Conservation (phyloP, 2,113 vertebrate species). For the Myotis lucifugus region DNA sequence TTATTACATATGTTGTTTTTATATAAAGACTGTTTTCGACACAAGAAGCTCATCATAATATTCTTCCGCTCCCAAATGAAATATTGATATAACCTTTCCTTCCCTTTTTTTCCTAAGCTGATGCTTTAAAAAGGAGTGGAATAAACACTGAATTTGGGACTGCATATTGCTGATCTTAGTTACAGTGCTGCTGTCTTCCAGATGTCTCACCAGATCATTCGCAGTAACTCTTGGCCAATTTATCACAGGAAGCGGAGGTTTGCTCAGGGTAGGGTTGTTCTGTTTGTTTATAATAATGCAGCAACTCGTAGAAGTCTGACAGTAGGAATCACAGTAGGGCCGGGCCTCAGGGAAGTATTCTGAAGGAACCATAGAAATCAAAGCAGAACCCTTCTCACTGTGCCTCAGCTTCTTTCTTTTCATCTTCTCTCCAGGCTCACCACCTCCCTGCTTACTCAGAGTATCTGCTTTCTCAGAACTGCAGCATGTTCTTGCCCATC, state of each 20-base stretch:
- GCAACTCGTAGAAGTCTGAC: not conserved
- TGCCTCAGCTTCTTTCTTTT: not conserved
- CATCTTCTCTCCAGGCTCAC: not conserved
- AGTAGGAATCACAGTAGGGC: not conserved
- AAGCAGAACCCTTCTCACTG: not conserved
- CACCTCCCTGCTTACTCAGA: not conserved
- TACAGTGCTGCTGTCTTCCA: conserved; percentile 16
- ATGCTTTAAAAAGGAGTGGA: not conserved
- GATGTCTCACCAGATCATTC: not conserved
- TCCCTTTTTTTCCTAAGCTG: not conserved
- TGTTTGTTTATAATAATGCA: conserved; percentile 23
- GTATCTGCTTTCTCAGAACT: not conserved
- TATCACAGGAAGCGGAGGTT: conserved; percentile 30
- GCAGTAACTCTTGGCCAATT: not conserved
- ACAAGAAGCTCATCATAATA: not conserved
- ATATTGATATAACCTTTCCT: not conserved
- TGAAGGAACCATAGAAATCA: not conserved
- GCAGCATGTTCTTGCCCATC: not conserved
- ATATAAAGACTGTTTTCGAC: conserved; percentile 19
- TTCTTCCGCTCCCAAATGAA: conserved; percentile 23
- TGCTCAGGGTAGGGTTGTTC: not conserved
- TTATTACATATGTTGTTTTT: not conserved
- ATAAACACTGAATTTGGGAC: not conserved
- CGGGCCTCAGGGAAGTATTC: not conserved
- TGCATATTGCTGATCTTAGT: not conserved